Conservation (phyloP, 2,888 invertebrate species). For the Ormyrus thymus region DNA sequence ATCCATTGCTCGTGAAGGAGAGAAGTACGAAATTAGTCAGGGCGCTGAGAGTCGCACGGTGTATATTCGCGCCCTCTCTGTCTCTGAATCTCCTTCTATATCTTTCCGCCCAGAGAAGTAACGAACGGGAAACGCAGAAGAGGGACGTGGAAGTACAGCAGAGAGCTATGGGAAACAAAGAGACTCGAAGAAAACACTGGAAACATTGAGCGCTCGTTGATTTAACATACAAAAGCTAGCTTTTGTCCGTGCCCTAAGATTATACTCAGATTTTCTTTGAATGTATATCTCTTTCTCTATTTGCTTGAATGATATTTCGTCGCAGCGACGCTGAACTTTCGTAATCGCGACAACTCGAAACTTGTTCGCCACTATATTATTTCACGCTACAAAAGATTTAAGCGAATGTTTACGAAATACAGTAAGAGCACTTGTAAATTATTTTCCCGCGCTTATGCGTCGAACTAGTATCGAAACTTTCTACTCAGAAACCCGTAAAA, state of each 20-base stretch:
- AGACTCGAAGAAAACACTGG: neutral
- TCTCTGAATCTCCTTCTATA: neutral
- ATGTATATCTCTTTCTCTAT: neutral
- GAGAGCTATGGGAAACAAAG: conserved; percentile 19
- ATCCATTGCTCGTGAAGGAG: neutral
- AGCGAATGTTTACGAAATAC: too few species aligned
- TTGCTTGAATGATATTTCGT: conserved; percentile 15
- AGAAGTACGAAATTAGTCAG: conserved; percentile 26
- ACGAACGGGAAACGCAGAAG: conserved; percentile 36
- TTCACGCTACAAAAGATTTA: too few species aligned
- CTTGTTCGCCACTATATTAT: too few species aligned
- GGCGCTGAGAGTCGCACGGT: neutral
- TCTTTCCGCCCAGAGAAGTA: conserved; percentile 14
- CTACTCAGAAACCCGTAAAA: neutral
- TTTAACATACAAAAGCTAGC: conserved; percentile 48
- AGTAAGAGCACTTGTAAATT: too few species aligned
- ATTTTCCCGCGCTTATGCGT: neutral
- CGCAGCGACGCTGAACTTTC: neutral
- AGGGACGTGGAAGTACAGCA: neutral
- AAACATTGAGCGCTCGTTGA: conserved; percentile 46
- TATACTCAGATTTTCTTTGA: conserved; percentile 29
- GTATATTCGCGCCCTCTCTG: neutral
- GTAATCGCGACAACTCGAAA: neutral
- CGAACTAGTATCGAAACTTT: neutral
- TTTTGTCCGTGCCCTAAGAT: conserved; percentile 18